Percentiles rank a stretch among this genome's conserved stretches.
These are phyloP conservation scores for Crypturellus undulatus DNA, from an alignment of 2,113 vertebrate species.

Conservation along the genomic window DNA sequence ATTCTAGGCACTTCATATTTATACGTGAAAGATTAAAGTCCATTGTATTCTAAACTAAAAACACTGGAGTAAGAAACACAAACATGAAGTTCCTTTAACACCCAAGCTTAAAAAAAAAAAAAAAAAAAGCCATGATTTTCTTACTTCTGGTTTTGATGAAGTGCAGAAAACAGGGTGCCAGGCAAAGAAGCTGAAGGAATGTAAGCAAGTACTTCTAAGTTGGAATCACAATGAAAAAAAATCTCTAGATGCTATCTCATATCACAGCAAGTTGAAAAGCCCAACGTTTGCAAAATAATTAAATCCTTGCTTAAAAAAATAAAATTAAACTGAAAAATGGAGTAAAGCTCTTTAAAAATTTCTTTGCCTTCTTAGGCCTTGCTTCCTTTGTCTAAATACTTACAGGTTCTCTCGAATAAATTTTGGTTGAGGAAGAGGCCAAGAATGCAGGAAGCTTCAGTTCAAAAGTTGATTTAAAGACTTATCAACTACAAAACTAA, in stretches of 20 bases:
- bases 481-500: neutral
- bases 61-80: neutral
- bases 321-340: neutral
- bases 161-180: neutral
- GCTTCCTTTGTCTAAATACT: neutral
- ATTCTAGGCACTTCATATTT: neutral
- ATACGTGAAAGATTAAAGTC: neutral
- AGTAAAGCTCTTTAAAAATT: neutral
- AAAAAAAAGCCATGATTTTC: neutral
- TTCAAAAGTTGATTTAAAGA: neutral
- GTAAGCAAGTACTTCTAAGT: neutral
- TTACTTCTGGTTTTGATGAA: neutral
- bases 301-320: neutral
- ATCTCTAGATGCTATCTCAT: neutral
- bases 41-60: neutral
- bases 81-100: accelerated
- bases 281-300: neutral
- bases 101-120: neutral
- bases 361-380: neutral
- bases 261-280: neutral
- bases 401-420: neutral
- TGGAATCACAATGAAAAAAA: neutral
- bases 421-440: neutral
- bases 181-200: neutral
- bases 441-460: neutral